phyloP scores from a whole-genome alignment of 2,113 vertebrate species.

The Cinclus cinclus region DNA sequence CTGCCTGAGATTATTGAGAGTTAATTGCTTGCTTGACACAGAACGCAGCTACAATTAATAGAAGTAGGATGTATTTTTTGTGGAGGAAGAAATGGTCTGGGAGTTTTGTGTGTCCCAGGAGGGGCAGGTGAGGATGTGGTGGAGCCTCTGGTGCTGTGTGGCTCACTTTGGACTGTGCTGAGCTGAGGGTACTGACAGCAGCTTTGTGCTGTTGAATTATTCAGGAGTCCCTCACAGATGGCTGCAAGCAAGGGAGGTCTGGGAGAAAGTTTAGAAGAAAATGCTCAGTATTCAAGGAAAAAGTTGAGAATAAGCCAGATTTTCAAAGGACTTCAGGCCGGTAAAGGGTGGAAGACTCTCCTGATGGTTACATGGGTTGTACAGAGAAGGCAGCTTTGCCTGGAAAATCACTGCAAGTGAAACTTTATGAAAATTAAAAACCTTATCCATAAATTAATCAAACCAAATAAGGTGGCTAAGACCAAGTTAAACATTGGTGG shows the following conservation, averaged over 20 bases:
- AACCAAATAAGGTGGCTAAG: neutral
- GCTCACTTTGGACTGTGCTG: neutral
- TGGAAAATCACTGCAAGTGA: neutral
- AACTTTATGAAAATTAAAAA: neutral
- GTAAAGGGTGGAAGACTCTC: neutral
- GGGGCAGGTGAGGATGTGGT: neutral
- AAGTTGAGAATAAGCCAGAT: neutral
- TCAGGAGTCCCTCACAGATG: conserved; percentile 34
- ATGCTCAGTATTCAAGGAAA: neutral
- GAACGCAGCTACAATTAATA: neutral
- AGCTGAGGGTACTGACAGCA: neutral
- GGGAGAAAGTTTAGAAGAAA: neutral
- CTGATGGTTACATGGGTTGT: rapidly evolving
- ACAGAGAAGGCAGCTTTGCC: neutral
- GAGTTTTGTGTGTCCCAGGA: neutral
- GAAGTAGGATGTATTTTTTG: neutral
- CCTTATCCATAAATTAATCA: neutral
- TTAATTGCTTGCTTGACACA: neutral
- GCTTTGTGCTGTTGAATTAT: conserved; percentile 26
- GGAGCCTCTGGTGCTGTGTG: neutral
- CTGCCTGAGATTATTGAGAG: neutral
- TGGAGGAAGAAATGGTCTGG: neutral
- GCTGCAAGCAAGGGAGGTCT: neutral
- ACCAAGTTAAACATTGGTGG: neutral
- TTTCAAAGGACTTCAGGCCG: neutral